Evolutionary conservation across 2,888 invertebrate species (phyloP), one percentile per base, ranked within the genome.

Genomic region (Hipparchia semele): DNA sequence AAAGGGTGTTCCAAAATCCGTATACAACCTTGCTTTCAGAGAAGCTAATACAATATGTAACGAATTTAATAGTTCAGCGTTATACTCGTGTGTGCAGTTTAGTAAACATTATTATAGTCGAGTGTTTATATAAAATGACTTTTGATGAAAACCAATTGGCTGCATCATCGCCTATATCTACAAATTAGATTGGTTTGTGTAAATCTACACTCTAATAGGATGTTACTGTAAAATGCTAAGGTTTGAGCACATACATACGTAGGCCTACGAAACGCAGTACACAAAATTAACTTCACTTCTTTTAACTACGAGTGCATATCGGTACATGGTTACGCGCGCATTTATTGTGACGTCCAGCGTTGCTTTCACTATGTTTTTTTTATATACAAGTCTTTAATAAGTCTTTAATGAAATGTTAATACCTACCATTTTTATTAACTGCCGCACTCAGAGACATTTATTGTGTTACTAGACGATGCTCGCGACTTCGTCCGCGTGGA

Each of bases 101-200:
- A 39, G 39, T 39, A 39, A 39, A 39, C 39, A 39, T 23, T 23
- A 23, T 23, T 23, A 23, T 39, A 39, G 39, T 79, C 75, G 73
- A 71, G 54, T 73, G 81, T 80, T 80, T 79, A 80, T 81, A 80
- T 82, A 82, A 82, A 81, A 81, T 79, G 80, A 79, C 78, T 82
- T 79, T 82, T 85, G 86, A 88, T 82, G 83, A 79, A 78, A 86
- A 87, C 84, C 88, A 86, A 87, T 87, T 64, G 23, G 64, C 49
- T 64, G 33, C 59, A 59, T 59, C 23, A 51, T 49, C 3, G 49
- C 13, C 13, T 23, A 64, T 64, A 23, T 64, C 13, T n/a, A 62
- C 46, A n/a, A 46, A 62, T 46, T 46, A 45, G 62, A 62, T 33
- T 10, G 33, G 33, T 45, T 61, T 61, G 45, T 45, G 45, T 2